Evolutionary conservation across 2,113 vertebrate species (phyloP), one percentile per base, ranked within the genome.

Genomic region (Fukomys damarensis): DNA sequence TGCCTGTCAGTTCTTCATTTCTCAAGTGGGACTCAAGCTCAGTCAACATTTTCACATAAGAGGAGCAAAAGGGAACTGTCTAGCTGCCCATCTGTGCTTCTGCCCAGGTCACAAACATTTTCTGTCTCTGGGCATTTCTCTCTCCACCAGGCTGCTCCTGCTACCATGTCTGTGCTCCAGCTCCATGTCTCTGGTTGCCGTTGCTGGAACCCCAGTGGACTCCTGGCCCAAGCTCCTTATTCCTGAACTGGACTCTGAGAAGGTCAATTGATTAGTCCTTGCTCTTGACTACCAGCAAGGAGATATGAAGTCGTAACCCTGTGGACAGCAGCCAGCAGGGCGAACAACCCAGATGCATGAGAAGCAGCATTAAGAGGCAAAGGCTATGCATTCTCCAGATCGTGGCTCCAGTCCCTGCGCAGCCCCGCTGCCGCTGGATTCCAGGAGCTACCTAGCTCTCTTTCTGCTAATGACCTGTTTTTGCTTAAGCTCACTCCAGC

Each of bases 1-100:
- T 63, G 76, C 22, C 86, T 84, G 70, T 84, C 22, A 35, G 77
- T 56, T 94, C 85, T 94, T 87, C 59, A 52, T 94, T 92, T 95
- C 94, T 83, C 94, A 86, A 13, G 35, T 28, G 66, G 80, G 85
- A 92, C 65, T 17, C 28, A 74, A 81, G 54, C 88, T 86, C 91
- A 65, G 88, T 68, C 94, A 79, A 59, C 56, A 80, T 91, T 81
- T 91, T 54, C 93, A 95, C 58, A 76, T 16, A 17, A 82, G 5
- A 89, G 52, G 7, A 52, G 68, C 56, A 65, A 70, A 63, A 76
- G 17, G 43, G 70, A 70, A 86, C 52, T 7, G 12, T 66, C n/a
- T 81, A 70, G 59, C 30, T 58, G 22, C 32, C 7, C 8, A 7
- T n/a, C 68, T 58, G 26, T 13, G 28, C 6, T 26, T 56, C 61